Percentiles rank a stretch among this genome's conserved stretches.
phyloP scores from a whole-genome alignment of 2,113 vertebrate species.

The Entosphenus tridentatus region DNA sequence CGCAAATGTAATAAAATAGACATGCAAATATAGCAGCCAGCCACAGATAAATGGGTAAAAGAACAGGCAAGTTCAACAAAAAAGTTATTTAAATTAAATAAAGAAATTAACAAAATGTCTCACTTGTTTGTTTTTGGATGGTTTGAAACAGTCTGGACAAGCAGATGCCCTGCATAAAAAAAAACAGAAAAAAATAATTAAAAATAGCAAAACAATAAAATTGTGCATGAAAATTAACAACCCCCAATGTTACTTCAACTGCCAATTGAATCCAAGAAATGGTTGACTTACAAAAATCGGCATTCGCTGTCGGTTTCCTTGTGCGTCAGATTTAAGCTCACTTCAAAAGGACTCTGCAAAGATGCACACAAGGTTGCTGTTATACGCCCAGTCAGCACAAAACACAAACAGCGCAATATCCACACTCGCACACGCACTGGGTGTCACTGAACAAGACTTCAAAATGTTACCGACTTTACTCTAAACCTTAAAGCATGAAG shows the following conservation, averaged over 20 bases:
- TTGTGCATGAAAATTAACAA: not conserved
- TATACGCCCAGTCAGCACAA: no score
- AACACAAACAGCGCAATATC: no score
- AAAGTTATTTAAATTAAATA: no score
- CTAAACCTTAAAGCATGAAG: no score
- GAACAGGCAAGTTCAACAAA: no score
- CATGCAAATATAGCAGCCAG: no score
- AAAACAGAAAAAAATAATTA: not conserved
- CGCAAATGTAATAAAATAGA: no score
- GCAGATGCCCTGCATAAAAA: not conserved
- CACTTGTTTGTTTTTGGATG: constrained; percentile 4
- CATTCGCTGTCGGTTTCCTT: constrained; percentile 1
- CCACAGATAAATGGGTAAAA: no score
- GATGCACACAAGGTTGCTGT: no score
- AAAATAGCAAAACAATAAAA: not conserved
- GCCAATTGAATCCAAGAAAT: not conserved
- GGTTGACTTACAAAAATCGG: constrained; percentile 1
- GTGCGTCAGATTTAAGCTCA: not conserved
- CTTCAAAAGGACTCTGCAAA: constrained; percentile 6
- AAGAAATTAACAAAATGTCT: not conserved
- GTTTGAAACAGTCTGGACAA: constrained; percentile 3
- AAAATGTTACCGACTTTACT: no score
- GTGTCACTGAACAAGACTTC: no score
- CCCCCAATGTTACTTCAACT: not conserved
- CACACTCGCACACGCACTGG: no score